Evolutionary conservation across 1,140 invertebrate species (phyloP), one percentile per base, ranked within the genome.

Genomic region (Dreissena rostriformis): DNA sequence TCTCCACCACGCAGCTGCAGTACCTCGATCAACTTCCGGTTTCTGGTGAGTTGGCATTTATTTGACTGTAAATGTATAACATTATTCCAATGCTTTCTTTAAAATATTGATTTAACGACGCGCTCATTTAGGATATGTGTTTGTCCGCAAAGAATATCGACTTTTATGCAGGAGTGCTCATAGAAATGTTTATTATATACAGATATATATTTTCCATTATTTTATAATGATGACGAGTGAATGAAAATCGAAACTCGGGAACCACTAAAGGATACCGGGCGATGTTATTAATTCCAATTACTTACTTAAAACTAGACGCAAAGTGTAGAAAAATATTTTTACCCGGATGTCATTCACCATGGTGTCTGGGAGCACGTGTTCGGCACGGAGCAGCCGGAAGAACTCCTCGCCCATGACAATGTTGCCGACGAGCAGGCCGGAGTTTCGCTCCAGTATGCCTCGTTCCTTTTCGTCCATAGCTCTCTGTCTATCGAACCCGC

Each of bases 331-430:
- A 2, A 2, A 39, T 39, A 39, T 2, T 39, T 52, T 29, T 72
- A 84, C 82, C 74, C 63, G 73, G 22, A 84, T 65, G 72, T 84
- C 82, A 26, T 29, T 39, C 0, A 84, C 26, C 82, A 84, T 84
- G 28, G 82, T 84, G 26, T 78, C 82, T n/a, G 82, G 82, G 61
- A 84, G 82, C 7, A 84, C 82, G 15, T 61, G 57, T 24, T 84
- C 82, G n/a, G 74, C 29, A 22, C 55, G 52, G 28, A 84, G 61
- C 17, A 72, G 52, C 22, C 61, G 66, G 49, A 72, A 84, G 65
- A 84, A 84, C 26, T 84, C 82, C 11, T 77, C 66, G 4, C 66
- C 71, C 73, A 78, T 28, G 19, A 84, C 28, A 8, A 84, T 72
- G 66, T 84, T 84, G 10, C 61, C 57, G 8, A 77, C 12, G 29